phyloP scores from a whole-genome alignment of 2,797 vertebrate species.

The Taenioides sp. region DNA sequence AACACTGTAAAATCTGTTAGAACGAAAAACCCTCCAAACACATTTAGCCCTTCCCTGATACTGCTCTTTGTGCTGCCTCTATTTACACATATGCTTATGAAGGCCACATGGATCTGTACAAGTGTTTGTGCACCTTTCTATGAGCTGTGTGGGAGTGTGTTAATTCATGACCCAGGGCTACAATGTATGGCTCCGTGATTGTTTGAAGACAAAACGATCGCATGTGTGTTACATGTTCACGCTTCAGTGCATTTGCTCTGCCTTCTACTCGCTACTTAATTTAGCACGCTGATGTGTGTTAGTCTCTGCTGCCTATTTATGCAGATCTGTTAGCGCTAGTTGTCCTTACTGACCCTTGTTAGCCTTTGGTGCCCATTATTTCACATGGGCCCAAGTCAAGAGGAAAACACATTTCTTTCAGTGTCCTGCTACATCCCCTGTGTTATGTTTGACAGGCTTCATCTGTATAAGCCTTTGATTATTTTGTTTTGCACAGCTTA shows the following conservation, averaged over 20 bases:
- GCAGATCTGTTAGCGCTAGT: slow-evolving; percentile 46
- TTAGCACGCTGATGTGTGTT: slow-evolving; percentile 48
- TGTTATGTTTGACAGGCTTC: slow-evolving; percentile 40
- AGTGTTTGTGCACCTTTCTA: slow-evolving; percentile 67
- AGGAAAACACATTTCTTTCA: slow-evolving; percentile 56
- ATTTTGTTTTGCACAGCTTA: slow-evolving; percentile 26
- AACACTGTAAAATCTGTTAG: slow-evolving; percentile 43
- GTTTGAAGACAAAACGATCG: slow-evolving; percentile 59
- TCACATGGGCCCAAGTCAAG: slow-evolving; percentile 46
- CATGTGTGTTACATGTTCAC: slow-evolving; percentile 50
- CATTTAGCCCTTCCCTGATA: slow-evolving; percentile 42
- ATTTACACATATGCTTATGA: slow-evolving; percentile 65
- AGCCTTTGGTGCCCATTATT: slow-evolving; percentile 50
- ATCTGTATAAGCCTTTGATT: slow-evolving; percentile 37
- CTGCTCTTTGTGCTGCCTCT: slow-evolving; percentile 51
- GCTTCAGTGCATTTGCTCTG: slow-evolving; percentile 35
- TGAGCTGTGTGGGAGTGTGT: slow-evolving; percentile 72
- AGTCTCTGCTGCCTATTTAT: slow-evolving; percentile 41
- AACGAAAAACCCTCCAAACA: slow-evolving; percentile 36
- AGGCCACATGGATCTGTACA: slow-evolving; percentile 58
- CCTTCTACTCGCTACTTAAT: slow-evolving; percentile 45
- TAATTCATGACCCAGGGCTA: slow-evolving; percentile 72
- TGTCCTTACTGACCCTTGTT: slow-evolving; percentile 66
- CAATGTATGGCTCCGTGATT: slow-evolving; percentile 54
- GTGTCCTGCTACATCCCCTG: slow-evolving; percentile 27